Percentiles rank a stretch among this genome's conserved stretches.
Conservation (phyloP, 2,797 vertebrate genomes). For the Sebastolobus alascanus region DNA sequence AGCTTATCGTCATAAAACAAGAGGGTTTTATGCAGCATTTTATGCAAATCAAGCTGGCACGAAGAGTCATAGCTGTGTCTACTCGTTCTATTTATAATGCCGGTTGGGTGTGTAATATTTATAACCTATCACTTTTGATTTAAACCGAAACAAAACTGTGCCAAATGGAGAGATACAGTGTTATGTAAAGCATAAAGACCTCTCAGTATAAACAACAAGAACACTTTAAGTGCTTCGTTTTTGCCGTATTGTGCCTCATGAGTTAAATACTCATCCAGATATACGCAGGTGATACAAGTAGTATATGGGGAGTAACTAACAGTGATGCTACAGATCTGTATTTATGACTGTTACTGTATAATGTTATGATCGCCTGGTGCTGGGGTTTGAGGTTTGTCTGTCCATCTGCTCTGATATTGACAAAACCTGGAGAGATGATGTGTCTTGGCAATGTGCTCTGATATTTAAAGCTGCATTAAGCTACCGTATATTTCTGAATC, state of each 20-base stretch:
- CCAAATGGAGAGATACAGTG: conserved; percentile 44
- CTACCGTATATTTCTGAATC: conserved; percentile 44
- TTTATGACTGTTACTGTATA: conserved; percentile 43
- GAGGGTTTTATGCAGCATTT: conserved; percentile 55
- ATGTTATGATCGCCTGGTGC: conserved; percentile 13
- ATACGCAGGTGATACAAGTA: conserved; percentile 35
- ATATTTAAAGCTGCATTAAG: conserved; percentile 56
- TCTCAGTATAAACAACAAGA: conserved; percentile 30
- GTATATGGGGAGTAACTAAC: conserved; percentile 12
- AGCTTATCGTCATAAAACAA: conserved; percentile 46
- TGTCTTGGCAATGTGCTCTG: conserved; percentile 30
- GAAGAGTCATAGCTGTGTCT: conserved; percentile 31
- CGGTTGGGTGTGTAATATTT: conserved; percentile 52
- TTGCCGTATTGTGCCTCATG: conserved; percentile 8
- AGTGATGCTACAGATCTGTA: conserved; percentile 46
- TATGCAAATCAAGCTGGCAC: conserved; percentile 62
- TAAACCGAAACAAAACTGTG: conserved; percentile 34
- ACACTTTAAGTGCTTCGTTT: conserved; percentile 31
- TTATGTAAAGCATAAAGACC: conserved; percentile 35
- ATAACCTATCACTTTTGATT: conserved; percentile 58
- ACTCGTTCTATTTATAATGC: conserved; percentile 51
- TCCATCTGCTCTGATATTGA: conserved; percentile 46
- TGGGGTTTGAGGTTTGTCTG: conserved; percentile 13
- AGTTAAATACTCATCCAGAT: conserved; percentile 39
- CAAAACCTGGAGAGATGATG: conserved; percentile 35